phyloP scores from a whole-genome alignment of 2,113 vertebrate genomes.

The Peucedramus taeniatus region DNA sequence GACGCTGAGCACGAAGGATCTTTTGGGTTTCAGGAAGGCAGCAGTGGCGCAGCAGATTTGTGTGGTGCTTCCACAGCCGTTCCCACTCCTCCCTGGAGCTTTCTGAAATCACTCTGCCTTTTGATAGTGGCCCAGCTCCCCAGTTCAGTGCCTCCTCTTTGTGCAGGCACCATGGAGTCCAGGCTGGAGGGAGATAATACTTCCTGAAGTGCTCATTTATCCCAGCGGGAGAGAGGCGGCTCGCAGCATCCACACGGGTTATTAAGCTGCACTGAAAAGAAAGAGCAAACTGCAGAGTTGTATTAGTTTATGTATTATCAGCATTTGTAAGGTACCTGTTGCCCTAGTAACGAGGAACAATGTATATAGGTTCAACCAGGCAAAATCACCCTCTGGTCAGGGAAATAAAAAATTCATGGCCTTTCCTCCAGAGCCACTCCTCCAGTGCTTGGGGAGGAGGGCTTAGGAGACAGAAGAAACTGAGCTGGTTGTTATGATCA shows the following conservation, averaged over 20 bases:
- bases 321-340: constrained; percentile 27
- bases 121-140: constrained; percentile 16
- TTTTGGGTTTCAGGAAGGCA: not conserved
- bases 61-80: not conserved
- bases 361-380: not conserved
- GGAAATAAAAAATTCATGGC: constrained; percentile 40
- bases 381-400: constrained; percentile 9
- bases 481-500: constrained; percentile 24
- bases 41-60: not conserved
- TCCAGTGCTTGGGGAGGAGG: not conserved
- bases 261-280: constrained; percentile 10
- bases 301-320: constrained; percentile 28
- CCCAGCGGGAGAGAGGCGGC: constrained; percentile 24
- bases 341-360: constrained; percentile 30
- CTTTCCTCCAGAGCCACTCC: not conserved
- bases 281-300: constrained; percentile 20
- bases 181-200: constrained; percentile 23
- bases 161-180: not conserved
- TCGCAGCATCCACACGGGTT: constrained; percentile 16
- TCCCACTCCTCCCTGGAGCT: constrained; percentile 16
- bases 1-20: accelerated
- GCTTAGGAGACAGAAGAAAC: constrained; percentile 3
- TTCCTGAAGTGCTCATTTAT: constrained; percentile 57
- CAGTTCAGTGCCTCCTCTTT: constrained; percentile 42
- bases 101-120: constrained; percentile 4